A percentile compares a stretch with the other conserved stretches of the same genome.
Evolutionary conservation across 2,888 invertebrate species (phyloP).

Genomic region (Drosophila neonasuta): DNA sequence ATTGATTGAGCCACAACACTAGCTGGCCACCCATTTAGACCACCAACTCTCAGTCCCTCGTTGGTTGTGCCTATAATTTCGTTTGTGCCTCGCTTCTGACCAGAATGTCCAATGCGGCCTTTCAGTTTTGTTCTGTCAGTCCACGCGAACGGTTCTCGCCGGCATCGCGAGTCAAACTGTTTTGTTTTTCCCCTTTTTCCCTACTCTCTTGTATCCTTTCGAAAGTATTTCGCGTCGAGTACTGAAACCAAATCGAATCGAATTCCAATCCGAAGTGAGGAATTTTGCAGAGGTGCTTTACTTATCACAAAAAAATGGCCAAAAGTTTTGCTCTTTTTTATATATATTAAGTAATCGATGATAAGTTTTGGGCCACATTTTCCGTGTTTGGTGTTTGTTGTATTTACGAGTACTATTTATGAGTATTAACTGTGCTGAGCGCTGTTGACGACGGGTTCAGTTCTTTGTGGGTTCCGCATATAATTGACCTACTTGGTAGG

Average conservation of each 20-base stretch:
- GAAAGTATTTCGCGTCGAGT: constrained; percentile 18
- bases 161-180: constrained; percentile 11
- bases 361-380: constrained; percentile 21
- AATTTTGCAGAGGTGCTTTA: constrained; percentile 55
- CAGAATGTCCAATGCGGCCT: constrained; percentile 29
- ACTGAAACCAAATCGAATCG: constrained; percentile 12
- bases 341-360: constrained; percentile 53
- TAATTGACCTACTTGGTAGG: constrained; percentile 69
- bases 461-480: constrained; percentile 57
- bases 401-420: constrained; percentile 16
- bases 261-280: constrained; percentile 63
- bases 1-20: constrained; percentile 63
- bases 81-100: constrained; percentile 52
- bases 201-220: neutral
- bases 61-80: constrained; percentile 62
- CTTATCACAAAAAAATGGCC: constrained; percentile 31
- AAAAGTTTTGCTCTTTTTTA: constrained; percentile 36
- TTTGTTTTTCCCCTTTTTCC: neutral
- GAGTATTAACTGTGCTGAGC: constrained; percentile 7
- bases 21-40: constrained; percentile 18
- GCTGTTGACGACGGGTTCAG: constrained; percentile 21
- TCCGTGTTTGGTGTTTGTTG: constrained; percentile 6
- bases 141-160: constrained; percentile 65
- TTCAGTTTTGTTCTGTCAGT: constrained; percentile 69
- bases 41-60: constrained; percentile 10